Evolutionary conservation across 2,888 invertebrate species (phyloP).

Genomic region (Neocrepidodera transversa): DNA sequence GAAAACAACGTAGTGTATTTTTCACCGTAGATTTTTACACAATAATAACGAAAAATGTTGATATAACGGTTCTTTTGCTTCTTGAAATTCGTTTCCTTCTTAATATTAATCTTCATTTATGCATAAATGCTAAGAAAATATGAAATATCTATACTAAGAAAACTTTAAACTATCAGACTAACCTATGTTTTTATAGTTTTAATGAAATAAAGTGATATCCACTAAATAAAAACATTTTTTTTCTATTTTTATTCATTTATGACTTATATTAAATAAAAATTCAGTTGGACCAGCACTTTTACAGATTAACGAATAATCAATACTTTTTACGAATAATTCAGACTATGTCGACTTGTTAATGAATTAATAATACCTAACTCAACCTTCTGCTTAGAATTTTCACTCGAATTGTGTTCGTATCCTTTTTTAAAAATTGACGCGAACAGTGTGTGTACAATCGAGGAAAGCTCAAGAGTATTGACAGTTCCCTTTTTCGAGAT

Average conservation of each 20-base stretch:
- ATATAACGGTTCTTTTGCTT: constrained; percentile 19
- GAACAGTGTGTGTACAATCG: background rate
- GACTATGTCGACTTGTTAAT: constrained; percentile 2
- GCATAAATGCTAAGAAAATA: background rate
- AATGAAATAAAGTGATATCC: no score
- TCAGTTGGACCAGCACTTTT: no score
- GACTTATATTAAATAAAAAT: no score
- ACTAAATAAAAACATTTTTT: no score
- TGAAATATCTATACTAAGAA: no score
- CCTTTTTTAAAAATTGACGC: constrained; percentile 9
- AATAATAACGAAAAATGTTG: constrained; percentile 31
- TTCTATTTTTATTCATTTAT: no score
- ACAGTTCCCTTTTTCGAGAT: constrained; percentile 10
- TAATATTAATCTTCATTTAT: background rate
- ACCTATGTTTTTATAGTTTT: no score
- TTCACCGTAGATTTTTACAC: constrained; percentile 38
- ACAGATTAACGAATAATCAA: no score
- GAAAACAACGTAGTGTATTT: constrained; percentile 45
- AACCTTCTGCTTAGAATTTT: constrained; percentile 2
- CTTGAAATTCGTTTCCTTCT: constrained; percentile 12
- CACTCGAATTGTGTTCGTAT: constrained; percentile 4
- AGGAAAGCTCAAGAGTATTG: constrained; percentile 9
- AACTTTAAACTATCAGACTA: no score
- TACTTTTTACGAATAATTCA: no score
- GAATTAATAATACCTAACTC: constrained; percentile 5